These are phyloP conservation scores for Cremastobaeus sp. DNA, from an alignment of 2,888 invertebrate species.

Conservation along the genomic window DNA sequence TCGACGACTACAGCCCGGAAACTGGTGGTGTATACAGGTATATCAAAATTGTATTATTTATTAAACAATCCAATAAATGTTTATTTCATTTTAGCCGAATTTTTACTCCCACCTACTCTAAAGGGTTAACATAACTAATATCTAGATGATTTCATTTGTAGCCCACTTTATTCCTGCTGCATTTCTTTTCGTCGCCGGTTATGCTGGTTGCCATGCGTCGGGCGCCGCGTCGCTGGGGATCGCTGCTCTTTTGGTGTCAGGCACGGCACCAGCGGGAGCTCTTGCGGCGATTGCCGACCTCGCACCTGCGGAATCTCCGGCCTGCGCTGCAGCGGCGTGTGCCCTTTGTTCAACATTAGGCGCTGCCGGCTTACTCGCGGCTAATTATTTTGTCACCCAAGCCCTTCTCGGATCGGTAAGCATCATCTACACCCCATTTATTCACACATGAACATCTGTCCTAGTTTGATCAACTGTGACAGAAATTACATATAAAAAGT, in stretches of 20 bases:
- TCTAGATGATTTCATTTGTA: too few relatives aligned
- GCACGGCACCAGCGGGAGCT: slow-evolving; percentile 81
- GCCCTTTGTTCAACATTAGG: slow-evolving; percentile 80
- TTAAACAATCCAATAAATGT: not conserved
- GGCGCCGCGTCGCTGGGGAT: slow-evolving; percentile 81
- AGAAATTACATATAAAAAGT: too few relatives aligned
- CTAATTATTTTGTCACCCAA: slow-evolving; percentile 81
- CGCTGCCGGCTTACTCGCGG: slow-evolving; percentile 80
- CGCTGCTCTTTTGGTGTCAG: slow-evolving; percentile 81
- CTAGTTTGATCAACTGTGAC: too few relatives aligned
- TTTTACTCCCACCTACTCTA: not conserved
- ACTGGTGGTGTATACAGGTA: slow-evolving; percentile 81
- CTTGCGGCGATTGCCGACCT: slow-evolving; percentile 82
- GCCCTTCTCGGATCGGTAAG: slow-evolving; percentile 81
- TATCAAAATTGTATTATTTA: not conserved
- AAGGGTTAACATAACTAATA: not conserved
- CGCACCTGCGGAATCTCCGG: slow-evolving; percentile 79
- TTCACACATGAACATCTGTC: too few relatives aligned
- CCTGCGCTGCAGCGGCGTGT: slow-evolving; percentile 76
- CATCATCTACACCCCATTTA: too few relatives aligned
- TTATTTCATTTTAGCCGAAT: not conserved
- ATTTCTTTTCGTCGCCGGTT: slow-evolving; percentile 81
- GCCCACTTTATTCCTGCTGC: slow-evolving; percentile 82
- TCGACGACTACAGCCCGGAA: slow-evolving; percentile 81
- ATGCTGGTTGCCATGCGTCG: slow-evolving; percentile 81